Evolutionary conservation across 37 sponge, comb jelly and placozoan species (phyloP).

Genomic region (Aplysina aerophoba): DNA sequence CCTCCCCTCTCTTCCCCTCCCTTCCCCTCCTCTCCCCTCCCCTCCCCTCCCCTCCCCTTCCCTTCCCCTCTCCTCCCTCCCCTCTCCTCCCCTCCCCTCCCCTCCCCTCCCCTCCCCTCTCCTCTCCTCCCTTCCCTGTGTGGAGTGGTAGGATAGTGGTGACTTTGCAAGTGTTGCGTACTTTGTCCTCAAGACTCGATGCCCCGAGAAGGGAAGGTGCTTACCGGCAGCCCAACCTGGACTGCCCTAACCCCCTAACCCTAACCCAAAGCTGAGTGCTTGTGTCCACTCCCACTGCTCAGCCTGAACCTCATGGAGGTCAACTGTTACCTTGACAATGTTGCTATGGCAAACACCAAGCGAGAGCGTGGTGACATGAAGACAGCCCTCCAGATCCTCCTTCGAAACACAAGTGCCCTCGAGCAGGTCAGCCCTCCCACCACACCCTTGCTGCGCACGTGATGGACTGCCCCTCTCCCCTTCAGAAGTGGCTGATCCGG

Average conservation of each 20-base stretch:
- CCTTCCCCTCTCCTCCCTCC: neutral
- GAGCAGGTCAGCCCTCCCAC: constrained; percentile 57
- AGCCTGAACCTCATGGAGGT: constrained; percentile 79
- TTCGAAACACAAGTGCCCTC: constrained; percentile 85
- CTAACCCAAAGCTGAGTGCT: too few species aligned
- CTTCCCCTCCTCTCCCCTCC: neutral
- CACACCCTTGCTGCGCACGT: neutral
- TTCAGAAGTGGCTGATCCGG: constrained; percentile 95
- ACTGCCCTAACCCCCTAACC: too few species aligned
- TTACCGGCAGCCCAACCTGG: too few species aligned
- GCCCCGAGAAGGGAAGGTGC: constrained; percentile 88
- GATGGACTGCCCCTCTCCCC: neutral
- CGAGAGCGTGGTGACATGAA: constrained; percentile 76
- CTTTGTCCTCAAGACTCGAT: constrained; percentile 83
- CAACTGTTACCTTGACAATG: constrained; percentile 74
- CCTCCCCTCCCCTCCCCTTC: too few species aligned
- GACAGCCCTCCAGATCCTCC: constrained; percentile 69
- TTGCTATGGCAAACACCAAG: constrained; percentile 70
- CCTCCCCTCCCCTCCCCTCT: too few species aligned
- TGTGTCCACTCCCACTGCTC: too few species aligned
- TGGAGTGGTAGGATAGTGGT: constrained; percentile 62
- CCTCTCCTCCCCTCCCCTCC: neutral
- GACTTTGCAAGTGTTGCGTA: constrained; percentile 93
- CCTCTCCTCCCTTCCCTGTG: too few species aligned
- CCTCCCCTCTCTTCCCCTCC: neutral